Evolutionary conservation across 2,888 invertebrate genomes (phyloP).

Genomic region (Erpobdella octoculata): DNA sequence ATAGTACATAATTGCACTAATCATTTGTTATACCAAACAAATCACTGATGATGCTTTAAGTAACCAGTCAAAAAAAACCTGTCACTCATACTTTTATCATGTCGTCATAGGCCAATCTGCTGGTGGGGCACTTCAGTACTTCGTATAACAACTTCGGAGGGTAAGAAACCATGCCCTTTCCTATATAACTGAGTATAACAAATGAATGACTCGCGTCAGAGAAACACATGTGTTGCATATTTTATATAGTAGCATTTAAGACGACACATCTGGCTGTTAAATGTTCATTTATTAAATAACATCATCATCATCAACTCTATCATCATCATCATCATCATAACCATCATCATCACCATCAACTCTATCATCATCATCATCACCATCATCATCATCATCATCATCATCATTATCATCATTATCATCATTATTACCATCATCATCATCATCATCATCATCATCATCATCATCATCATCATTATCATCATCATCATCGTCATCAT

Average conservation of each 20-base stretch:
- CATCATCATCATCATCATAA: not conserved
- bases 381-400: not conserved
- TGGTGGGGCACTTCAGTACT: conserved; percentile 9
- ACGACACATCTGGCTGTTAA: not conserved
- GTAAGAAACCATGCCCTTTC: conserved; percentile 15
- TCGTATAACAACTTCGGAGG: conserved; percentile 21
- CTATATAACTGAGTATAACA: conserved; percentile 13
- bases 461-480: conserved; percentile 11
- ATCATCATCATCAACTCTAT: no score
- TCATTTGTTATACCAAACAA: not conserved
- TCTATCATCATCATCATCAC: not conserved
- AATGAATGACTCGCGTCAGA: no score
- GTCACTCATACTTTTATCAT: not conserved
- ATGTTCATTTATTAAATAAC: not conserved
- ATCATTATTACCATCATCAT: not conserved
- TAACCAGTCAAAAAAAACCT: not conserved
- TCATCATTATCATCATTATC: not conserved
- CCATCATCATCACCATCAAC: not conserved
- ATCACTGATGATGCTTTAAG: not conserved
- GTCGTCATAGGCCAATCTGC: conserved; percentile 19
- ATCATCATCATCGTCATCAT: conserved; percentile 12
- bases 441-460: conserved; percentile 3
- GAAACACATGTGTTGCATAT: not conserved
- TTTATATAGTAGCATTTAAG: not conserved
- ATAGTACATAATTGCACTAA: not conserved